Evolutionary conservation across 1,140 invertebrate species (phyloP).

Genomic region (Coenobita brevimanus): DNA sequence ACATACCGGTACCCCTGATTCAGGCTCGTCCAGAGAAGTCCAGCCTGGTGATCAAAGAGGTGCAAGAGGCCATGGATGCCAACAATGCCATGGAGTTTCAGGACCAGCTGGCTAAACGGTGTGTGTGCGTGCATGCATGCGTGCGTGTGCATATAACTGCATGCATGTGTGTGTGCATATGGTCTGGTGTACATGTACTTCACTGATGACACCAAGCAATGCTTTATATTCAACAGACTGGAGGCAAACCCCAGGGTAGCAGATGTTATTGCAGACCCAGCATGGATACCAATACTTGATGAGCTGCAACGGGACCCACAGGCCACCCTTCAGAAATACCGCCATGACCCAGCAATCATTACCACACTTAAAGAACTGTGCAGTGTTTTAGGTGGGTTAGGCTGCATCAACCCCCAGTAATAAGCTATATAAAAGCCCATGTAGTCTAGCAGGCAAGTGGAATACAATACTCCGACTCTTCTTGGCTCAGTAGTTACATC

Average conservation of each 20-base stretch:
- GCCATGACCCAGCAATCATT: constrained; percentile 14
- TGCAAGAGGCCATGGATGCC: constrained; percentile 22
- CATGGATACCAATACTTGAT: constrained; percentile 51
- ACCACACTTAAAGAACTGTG: constrained; percentile 31
- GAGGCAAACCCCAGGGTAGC: constrained; percentile 24
- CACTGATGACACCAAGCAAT: neutral
- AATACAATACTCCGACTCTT: no score
- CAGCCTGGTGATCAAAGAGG: constrained; percentile 26
- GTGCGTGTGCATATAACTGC: no score
- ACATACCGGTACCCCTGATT: neutral
- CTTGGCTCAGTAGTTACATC: no score
- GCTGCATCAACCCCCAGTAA: neutral
- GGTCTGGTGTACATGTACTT: no score
- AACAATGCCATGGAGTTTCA: constrained; percentile 25
- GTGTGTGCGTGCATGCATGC: neutral
- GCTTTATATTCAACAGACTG: neutral
- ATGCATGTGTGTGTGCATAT: no score
- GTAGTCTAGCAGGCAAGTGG: no score
- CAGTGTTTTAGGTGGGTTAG: constrained; percentile 28
- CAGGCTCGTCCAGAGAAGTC: constrained; percentile 14
- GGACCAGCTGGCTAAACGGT: neutral
- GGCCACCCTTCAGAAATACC: constrained; percentile 39
- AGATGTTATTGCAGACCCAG: constrained; percentile 37
- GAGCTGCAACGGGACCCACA: constrained; percentile 40
- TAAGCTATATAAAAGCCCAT: no score